Conservation (phyloP, 2,888 invertebrate genomes). For the Clitarchus hookeri region DNA sequence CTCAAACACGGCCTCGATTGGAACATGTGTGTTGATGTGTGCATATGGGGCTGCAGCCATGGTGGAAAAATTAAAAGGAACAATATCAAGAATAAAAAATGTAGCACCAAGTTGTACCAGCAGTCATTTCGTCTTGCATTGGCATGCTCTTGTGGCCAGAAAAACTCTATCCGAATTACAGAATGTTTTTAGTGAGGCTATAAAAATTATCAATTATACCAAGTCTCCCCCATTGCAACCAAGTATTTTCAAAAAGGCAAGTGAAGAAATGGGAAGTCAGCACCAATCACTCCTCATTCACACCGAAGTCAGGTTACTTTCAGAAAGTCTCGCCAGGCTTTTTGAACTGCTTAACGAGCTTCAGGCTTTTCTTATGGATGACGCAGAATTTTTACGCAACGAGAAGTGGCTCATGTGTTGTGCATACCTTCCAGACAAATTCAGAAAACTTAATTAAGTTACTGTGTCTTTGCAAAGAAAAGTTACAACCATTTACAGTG, state of each 20-base stretch:
- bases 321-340: background rate
- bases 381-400: background rate
- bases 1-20: background rate
- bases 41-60: background rate
- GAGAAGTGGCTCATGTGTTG: no score
- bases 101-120: constrained; percentile 16
- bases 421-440: background rate
- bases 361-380: background rate
- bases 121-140: background rate
- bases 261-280: background rate
- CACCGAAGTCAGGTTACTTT: background rate
- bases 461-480: background rate
- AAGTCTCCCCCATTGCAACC: no score
- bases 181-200: no score
- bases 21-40: constrained; percentile 5
- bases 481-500: no score
- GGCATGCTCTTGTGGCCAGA: background rate
- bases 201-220: no score
- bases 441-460: background rate
- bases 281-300: background rate
- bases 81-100: background rate
- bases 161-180: constrained; percentile 25
- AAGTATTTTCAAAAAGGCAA: no score
- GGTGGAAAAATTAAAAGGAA: background rate
- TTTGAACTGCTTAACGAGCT: background rate